Percentiles rank a stretch among this genome's conserved stretches.
These are phyloP conservation scores for Suncus etruscus DNA, from an alignment of 2,113 vertebrate species.

Conservation along the genomic window DNA sequence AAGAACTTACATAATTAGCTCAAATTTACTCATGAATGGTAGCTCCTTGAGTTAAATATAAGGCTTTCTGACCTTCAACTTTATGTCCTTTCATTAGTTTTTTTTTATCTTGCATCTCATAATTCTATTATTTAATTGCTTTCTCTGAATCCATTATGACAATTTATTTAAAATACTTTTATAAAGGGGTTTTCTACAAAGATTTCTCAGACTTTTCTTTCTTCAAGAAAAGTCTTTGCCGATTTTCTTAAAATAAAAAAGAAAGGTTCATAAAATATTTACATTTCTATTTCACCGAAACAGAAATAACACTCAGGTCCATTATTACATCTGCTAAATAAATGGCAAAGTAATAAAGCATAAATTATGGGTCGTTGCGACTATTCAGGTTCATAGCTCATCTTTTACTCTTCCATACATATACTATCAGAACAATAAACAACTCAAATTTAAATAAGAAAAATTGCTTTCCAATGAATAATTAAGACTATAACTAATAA, in stretches of 20 bases:
- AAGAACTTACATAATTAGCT: background rate
- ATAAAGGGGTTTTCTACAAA: no score
- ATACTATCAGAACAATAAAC: background rate
- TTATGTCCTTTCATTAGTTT: background rate
- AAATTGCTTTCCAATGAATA: background rate
- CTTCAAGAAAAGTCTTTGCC: background rate
- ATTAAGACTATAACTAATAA: no score
- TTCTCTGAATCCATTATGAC: background rate
- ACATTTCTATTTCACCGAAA: background rate
- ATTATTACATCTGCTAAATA: constrained; percentile 7
- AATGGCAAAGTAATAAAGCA: background rate
- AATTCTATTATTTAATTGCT: background rate
- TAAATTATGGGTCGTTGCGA: background rate
- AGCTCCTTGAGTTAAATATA: background rate
- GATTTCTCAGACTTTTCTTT: background rate
- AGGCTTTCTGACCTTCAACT: background rate
- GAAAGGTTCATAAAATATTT: constrained; percentile 17
- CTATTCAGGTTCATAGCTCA: background rate
- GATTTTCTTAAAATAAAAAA: constrained; percentile 6
- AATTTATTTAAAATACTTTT: constrained; percentile 30
- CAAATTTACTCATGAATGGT: background rate
- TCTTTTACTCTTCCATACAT: background rate
- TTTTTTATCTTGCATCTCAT: background rate
- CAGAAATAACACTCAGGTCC: background rate
- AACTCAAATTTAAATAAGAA: background rate